Evolutionary conservation across 2,797 vertebrate species (phyloP).

Genomic region (Atherinosoma microstoma): DNA sequence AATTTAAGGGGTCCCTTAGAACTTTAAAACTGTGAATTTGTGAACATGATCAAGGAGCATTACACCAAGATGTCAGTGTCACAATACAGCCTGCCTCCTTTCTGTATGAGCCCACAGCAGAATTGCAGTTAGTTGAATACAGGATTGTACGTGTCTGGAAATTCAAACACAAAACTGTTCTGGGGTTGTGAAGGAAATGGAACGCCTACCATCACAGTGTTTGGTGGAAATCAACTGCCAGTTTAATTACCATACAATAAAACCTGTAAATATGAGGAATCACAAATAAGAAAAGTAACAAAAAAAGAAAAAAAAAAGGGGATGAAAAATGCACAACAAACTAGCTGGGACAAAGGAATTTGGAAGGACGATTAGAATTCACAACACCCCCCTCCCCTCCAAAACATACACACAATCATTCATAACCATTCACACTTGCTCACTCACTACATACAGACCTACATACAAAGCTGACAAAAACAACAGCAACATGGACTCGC

Average conservation of each 20-base stretch:
- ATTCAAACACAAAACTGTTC: constrained; percentile 65
- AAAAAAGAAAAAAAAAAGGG: constrained; percentile 51
- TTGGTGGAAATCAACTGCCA: constrained; percentile 92
- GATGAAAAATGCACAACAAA: constrained; percentile 82
- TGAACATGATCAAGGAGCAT: constrained; percentile 78
- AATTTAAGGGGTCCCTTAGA: constrained; percentile 77
- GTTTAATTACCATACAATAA: constrained; percentile 88
- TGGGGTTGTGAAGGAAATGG: constrained; percentile 76
- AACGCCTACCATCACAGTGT: constrained; percentile 92
- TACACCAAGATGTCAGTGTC: constrained; percentile 88
- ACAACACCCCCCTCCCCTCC: constrained; percentile 74
- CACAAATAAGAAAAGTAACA: constrained; percentile 83
- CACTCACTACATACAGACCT: constrained; percentile 64
- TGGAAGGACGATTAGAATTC: constrained; percentile 85
- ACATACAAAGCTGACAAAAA: constrained; percentile 74
- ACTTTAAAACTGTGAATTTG: constrained; percentile 73
- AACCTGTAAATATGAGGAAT: constrained; percentile 87
- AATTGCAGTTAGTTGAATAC: constrained; percentile 86
- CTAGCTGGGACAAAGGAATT: constrained; percentile 83
- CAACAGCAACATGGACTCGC: constrained; percentile 82
- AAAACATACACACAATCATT: constrained; percentile 60
- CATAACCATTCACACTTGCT: constrained; percentile 57
- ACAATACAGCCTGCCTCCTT: constrained; percentile 93
- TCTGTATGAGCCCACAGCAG: constrained; percentile 96
- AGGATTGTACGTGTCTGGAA: constrained; percentile 72